These are phyloP conservation scores for Tringa solitaria DNA, from an alignment of 2,113 vertebrate species.

Conservation along the genomic window DNA sequence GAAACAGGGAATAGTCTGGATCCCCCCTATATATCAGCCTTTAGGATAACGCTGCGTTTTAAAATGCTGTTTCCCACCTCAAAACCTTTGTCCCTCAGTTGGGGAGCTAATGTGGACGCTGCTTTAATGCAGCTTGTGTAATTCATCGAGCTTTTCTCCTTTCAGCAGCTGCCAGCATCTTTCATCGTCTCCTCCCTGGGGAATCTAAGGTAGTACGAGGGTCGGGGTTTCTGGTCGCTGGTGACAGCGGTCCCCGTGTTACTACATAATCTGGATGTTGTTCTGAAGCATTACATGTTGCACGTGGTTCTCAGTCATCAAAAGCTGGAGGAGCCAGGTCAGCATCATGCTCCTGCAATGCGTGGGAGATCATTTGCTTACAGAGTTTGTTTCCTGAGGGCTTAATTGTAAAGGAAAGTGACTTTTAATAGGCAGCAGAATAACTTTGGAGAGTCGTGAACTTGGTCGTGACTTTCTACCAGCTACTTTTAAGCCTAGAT, in stretches of 20 bases:
- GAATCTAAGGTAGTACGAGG: not conserved
- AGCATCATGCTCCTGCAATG: not conserved
- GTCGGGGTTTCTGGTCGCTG: not conserved
- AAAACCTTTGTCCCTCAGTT: not conserved
- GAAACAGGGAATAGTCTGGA: not conserved
- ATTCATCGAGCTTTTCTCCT: not conserved
- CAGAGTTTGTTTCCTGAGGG: not conserved
- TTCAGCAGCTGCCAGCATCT: not conserved
- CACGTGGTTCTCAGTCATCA: fast-evolving
- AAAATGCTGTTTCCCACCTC: not conserved
- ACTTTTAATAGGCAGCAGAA: not conserved
- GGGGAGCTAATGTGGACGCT: not conserved
- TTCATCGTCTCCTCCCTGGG: not conserved
- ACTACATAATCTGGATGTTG: not conserved
- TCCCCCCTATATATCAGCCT: not conserved
- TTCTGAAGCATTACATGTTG: not conserved
- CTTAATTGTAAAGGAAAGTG: not conserved
- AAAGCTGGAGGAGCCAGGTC: not conserved
- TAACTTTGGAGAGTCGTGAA: fast-evolving
- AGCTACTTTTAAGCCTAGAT: not conserved
- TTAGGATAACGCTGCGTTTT: not conserved
- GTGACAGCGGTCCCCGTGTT: not conserved
- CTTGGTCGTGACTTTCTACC: not conserved
- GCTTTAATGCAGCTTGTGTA: not conserved
- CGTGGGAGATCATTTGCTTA: not conserved